Evolutionary conservation across 2,888 invertebrate species (phyloP).

Genomic region (Eucera pruinosa): DNA sequence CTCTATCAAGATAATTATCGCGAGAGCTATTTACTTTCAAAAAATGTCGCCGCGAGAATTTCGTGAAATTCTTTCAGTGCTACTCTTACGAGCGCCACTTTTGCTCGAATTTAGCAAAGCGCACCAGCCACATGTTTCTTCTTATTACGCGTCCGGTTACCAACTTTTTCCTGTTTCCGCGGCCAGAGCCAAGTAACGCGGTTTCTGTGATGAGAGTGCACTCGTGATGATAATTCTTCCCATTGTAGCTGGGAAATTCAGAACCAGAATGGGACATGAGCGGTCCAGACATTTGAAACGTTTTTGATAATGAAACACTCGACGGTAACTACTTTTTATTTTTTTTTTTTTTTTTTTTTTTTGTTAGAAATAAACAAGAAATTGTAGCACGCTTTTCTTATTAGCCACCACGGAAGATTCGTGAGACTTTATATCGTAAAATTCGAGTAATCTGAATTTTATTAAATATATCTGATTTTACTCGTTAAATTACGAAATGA

Average conservation of each 20-base stretch:
- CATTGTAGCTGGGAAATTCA: conserved; percentile 1
- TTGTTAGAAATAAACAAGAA: too few species aligned
- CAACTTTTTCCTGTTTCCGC: conserved; percentile 15
- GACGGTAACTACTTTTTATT: too few species aligned
- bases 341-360: too few species aligned
- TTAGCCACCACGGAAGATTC: too few species aligned
- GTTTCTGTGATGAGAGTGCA: conserved; percentile 42
- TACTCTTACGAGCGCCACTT: conserved; percentile 1
- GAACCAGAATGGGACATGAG: not conserved
- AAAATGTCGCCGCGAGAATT: not conserved
- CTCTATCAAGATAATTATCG: conserved; percentile 10
- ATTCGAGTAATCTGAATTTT: too few species aligned
- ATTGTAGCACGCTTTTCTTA: too few species aligned
- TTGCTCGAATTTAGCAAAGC: conserved; percentile 24
- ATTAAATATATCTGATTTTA: too few species aligned
- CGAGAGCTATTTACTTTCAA: not conserved
- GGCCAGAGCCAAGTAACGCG: not conserved
- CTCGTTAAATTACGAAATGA: too few species aligned
- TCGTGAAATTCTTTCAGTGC: conserved; percentile 12
- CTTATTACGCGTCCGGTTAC: conserved; percentile 26
- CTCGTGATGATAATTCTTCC: conserved; percentile 45
- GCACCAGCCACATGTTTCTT: not conserved
- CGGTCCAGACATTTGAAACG: not conserved
- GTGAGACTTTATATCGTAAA: too few species aligned
- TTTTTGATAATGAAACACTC: conserved; percentile 25